Evolutionary conservation across 2,888 invertebrate species (phyloP), one percentile per base, ranked within the genome.

Genomic region (Acrocera orbiculus): DNA sequence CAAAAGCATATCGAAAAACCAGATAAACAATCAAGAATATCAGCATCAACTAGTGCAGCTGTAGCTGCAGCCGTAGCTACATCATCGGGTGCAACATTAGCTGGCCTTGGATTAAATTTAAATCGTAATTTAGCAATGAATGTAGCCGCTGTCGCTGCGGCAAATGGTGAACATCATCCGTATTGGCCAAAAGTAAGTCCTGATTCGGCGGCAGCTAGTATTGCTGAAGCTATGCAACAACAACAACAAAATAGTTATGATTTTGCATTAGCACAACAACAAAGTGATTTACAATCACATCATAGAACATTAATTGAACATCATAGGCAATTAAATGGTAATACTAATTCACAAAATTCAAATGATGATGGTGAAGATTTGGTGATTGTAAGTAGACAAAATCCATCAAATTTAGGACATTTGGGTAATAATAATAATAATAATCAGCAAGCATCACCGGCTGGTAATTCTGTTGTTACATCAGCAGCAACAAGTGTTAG

Each of bases 1-100:
- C 90, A 93, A 58, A 98, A 98, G 58, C 98, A 98, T 60, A 82
- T 87, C 5, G 89, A 90, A 51, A 66, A 87, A 46, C 81, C 87
- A 40, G 89, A 90, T 54, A 89, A 89, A 56, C 69, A 87, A 53
- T 83, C 86, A 40, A 35, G 41, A 16, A 56, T 32, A 51, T 52
- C 34, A 46, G 50, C 19, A 43, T 38, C 36, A 72, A 15, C 56
- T 71, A 26, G 72, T 68, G 53, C 64, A 61, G 38, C 40, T 20
- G 40, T 40, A 26, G 36, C 33, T 4, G 36, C 36, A 5, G 60
- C 45, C 42, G 35, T 33, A 8, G 34, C 42, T 6, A 38, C 43
- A 4, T 31, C 42, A 4, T 43, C 43, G 19, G 39, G 33, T 2
- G 41, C 53, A 49, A 32, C 54, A 37, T 54, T 56, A 16, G 44